Evolutionary conservation across 2,797 vertebrate genomes (phyloP), one percentile per base, ranked within the genome.

Genomic region (Echeneis naucrates): DNA sequence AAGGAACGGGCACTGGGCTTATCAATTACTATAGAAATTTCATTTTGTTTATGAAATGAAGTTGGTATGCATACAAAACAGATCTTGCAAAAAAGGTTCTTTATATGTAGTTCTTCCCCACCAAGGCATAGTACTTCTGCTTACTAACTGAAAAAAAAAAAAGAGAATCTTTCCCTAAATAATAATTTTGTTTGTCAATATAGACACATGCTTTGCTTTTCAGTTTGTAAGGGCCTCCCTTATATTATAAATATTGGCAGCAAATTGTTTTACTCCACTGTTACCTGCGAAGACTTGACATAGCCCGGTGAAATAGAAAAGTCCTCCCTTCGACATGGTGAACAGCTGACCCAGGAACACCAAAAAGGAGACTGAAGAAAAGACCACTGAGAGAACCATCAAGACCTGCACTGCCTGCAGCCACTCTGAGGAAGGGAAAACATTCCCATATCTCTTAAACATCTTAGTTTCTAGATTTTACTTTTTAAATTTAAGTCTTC

Each of bases 331-430:
- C 8, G 95, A 92, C 94, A 97, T 95, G 51, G 95, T 96, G 87
- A 97, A 96, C 23, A 98, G 96, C 44, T 97, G 96, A 69, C 95
- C 94, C 86, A 97, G 93, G 89, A 97, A 98, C 67, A 97, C 91
- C 84, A 98, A 84, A 86, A 98, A 97, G 66, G 97, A 96, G 58
- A 96, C 86, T 0, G 93, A 95, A 61, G 95, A 97, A 90, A 97
- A 96, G 68, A 96, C 87, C 80, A 97, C 93, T 0, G 96, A 94
- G 6, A 98, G 92, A 33, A 98, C 92, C 95, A 97, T 97, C 79
- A 97, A 94, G 32, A 93, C 95, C 82, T 97, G 96, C 32, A 97
- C 94, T 0, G 96, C 94, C 48, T 95, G 94, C 57, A 97, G 93
- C 97, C 96, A 98, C 47, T 95, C 96, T 92, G 74, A n/a, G 27